These are phyloP conservation scores for Lateolabrax maculatus DNA, from an alignment of 2,797 vertebrate species.

Conservation along the genomic window DNA sequence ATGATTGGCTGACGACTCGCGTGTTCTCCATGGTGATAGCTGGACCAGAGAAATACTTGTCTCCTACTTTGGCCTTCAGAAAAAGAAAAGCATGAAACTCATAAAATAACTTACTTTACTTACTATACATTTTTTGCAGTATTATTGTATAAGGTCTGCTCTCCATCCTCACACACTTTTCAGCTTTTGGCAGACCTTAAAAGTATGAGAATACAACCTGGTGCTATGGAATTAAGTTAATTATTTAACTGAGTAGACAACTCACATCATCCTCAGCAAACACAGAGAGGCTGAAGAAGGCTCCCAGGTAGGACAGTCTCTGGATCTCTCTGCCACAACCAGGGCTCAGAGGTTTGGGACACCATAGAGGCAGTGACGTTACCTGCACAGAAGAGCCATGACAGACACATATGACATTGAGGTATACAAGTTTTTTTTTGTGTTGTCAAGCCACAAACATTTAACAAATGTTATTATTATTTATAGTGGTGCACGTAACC, in stretches of 20 bases:
- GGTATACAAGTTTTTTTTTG: not conserved
- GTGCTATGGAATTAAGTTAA: not conserved
- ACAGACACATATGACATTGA: constrained; percentile 6
- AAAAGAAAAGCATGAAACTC: constrained; percentile 12
- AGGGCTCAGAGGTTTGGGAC: constrained; percentile 94
- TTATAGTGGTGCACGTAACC: not conserved
- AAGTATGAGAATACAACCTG: not conserved
- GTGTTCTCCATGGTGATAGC: constrained; percentile 99
- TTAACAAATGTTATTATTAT: not conserved
- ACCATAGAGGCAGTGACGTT: constrained; percentile 93
- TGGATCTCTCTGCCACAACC: constrained; percentile 96
- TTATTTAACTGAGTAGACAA: constrained; percentile 34
- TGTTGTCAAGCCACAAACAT: not conserved
- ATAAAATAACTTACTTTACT: not conserved
- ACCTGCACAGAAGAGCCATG: constrained; percentile 79
- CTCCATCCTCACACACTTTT: not conserved
- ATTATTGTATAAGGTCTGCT: not conserved
- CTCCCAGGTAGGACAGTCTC: constrained; percentile 94
- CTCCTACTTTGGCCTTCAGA: constrained; percentile 93
- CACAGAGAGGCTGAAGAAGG: constrained; percentile 97
- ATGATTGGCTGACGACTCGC: constrained; percentile 95
- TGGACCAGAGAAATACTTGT: constrained; percentile 99
- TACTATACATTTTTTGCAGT: not conserved
- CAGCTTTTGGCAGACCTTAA: not conserved
- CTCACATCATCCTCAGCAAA: constrained; percentile 98